phyloP scores from a whole-genome alignment of 2,113 vertebrate genomes.

The Pseudorectes ferrugineus region DNA sequence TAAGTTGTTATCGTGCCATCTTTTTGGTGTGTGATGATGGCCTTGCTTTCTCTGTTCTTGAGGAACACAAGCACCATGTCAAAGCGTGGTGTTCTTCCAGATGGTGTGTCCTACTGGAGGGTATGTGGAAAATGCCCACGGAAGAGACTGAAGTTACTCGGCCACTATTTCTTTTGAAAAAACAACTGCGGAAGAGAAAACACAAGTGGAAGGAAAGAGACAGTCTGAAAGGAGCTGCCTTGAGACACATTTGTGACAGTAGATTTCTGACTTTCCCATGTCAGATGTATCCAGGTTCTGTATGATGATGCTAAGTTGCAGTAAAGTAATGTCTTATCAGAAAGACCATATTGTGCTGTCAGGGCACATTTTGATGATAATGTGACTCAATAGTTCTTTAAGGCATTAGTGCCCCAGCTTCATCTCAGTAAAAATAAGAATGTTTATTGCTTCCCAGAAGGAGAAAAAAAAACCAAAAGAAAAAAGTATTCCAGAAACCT shows the following conservation, averaged over 20 bases:
- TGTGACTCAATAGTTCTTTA: slow-evolving; percentile 1
- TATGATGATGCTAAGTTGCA: neutral
- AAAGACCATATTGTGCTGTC: neutral
- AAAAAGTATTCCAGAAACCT: neutral
- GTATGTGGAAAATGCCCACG: neutral
- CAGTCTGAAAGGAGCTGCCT: neutral
- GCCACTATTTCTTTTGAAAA: neutral
- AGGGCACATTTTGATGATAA: neutral
- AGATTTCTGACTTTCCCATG: neutral
- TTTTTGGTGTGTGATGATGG: neutral
- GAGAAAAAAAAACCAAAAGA: neutral
- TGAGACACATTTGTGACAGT: neutral
- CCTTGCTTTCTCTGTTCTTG: neutral
- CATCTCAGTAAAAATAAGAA: neutral
- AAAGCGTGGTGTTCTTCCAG: neutral
- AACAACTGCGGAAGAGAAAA: neutral
- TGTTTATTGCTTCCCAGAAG: slow-evolving; percentile 1
- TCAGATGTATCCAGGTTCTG: neutral
- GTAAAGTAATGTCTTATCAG: neutral
- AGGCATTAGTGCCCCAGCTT: slow-evolving; percentile 7
- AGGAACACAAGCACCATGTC: neutral
- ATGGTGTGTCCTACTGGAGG: neutral
- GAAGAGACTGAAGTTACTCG: neutral
- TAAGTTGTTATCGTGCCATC: neutral
- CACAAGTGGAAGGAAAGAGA: neutral